These are phyloP conservation scores for Trichonephila clavata DNA, from an alignment of 1,140 invertebrate genomes.

Conservation along the genomic window DNA sequence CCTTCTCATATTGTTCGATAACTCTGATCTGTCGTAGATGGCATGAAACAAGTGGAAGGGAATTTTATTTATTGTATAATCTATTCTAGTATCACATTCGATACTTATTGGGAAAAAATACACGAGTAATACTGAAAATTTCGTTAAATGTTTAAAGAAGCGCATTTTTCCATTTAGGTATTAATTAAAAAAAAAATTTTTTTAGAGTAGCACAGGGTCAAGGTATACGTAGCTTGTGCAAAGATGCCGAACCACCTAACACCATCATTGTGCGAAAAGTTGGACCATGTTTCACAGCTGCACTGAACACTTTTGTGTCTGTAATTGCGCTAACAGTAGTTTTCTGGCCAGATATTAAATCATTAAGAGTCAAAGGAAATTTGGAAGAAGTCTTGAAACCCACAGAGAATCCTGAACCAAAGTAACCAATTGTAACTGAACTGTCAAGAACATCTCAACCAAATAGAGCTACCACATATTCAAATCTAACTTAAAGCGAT, in stretches of 20 bases:
- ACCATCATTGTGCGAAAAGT: background rate
- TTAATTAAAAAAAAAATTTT: background rate
- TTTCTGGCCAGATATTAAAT: background rate
- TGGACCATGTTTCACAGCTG: too few relatives aligned
- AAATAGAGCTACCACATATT: background rate
- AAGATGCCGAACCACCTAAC: background rate
- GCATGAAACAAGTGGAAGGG: too few relatives aligned
- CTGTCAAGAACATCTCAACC: background rate
- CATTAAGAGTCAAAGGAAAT: background rate
- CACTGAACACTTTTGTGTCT: background rate
- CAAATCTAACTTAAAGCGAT: background rate
- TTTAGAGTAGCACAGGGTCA: background rate
- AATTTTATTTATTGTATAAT: too few relatives aligned
- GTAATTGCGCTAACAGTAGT: background rate
- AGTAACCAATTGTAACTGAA: background rate
- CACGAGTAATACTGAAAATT: too few relatives aligned
- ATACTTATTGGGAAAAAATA: too few relatives aligned
- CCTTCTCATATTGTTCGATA: too few relatives aligned
- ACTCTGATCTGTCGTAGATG: too few relatives aligned
- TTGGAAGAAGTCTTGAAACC: background rate
- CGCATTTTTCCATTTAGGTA: too few relatives aligned
- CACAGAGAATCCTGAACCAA: background rate
- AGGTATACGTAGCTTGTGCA: background rate
- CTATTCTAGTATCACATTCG: too few relatives aligned
- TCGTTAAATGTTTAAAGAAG: too few relatives aligned